Evolutionary conservation across 2,113 vertebrate species (phyloP), one percentile per base, ranked within the genome.

Genomic region (Alouatta palliata): DNA sequence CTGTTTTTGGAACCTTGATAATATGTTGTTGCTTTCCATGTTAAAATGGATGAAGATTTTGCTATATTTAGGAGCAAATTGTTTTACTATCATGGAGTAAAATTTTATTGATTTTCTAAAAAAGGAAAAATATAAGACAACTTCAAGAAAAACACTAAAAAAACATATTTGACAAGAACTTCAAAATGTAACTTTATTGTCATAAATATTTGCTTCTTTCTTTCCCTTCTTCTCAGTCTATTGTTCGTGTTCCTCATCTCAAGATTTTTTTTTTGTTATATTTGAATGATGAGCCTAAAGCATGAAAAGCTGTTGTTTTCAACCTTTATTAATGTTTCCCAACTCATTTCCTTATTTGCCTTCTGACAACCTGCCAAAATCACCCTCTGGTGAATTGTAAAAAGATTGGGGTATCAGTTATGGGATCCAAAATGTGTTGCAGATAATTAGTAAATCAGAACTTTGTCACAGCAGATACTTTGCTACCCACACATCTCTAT

Each of bases 301-400:
- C 73, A 90, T 96, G 96, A 94, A 94, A 98, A 98, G 89, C 91
- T 95, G 95, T 94, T 97, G 91, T 98, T 98, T 98, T 98, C 97
- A 97, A 97, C 92, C 97, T 98, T 98, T 98, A 98, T 98, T 98
- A 98, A 98, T 97, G 92, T 98, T 98, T 98, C 94, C 83, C 61
- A 96, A 98, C 87, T 97, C 93, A 93, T 98, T 98, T 96, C 96
- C 96, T 81, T 97, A 81, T 98, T 98, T 98, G 98, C 43, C 80
- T 96, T 64, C 94, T 98, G 98, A 98, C 98, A 98, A 88, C 73
- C 96, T 98, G 98, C 98, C 98, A 98, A 98, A 98, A 97, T 98
- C 92, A 97, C 91, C 96, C 98, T 98, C 97, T 94, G 71, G 95
- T 98, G 97, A 97, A 97, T 98, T 98, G 86, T 98, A 96, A 98